Conservation (phyloP, 2,797 vertebrate genomes). For the Eulemur rubriventer region DNA sequence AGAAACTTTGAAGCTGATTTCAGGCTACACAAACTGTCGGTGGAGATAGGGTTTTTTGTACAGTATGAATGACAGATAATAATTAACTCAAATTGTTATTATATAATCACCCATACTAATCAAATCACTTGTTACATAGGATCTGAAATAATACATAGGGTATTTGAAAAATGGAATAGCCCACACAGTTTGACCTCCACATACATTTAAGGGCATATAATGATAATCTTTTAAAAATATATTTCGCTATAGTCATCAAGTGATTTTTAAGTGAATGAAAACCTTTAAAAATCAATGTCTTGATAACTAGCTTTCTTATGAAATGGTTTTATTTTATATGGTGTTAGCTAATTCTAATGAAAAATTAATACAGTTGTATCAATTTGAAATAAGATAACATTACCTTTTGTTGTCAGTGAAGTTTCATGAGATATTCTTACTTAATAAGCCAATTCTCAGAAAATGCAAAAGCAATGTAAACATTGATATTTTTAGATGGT, state of each 20-base stretch:
- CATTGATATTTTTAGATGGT: background rate
- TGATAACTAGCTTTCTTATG: background rate
- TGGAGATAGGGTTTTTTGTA: background rate
- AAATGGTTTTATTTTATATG: background rate
- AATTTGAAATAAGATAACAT: background rate
- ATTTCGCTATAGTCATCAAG: background rate
- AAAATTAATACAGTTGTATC: background rate
- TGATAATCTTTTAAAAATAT: background rate
- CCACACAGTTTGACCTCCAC: background rate
- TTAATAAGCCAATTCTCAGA: background rate
- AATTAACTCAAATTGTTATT: constrained; percentile 29
- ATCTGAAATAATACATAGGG: background rate
- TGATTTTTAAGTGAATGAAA: background rate
- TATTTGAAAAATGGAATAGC: background rate
- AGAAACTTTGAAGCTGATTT: background rate
- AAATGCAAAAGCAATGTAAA: background rate
- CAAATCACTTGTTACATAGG: background rate
- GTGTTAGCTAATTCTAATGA: background rate
- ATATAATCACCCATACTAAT: background rate
- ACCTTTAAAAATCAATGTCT: background rate
- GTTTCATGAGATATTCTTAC: background rate
- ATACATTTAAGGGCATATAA: background rate
- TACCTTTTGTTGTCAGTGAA: background rate
- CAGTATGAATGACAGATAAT: background rate
- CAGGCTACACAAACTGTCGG: background rate